phyloP scores from a whole-genome alignment of 2,888 invertebrate species.

The Pantelozetes paolii region DNA sequence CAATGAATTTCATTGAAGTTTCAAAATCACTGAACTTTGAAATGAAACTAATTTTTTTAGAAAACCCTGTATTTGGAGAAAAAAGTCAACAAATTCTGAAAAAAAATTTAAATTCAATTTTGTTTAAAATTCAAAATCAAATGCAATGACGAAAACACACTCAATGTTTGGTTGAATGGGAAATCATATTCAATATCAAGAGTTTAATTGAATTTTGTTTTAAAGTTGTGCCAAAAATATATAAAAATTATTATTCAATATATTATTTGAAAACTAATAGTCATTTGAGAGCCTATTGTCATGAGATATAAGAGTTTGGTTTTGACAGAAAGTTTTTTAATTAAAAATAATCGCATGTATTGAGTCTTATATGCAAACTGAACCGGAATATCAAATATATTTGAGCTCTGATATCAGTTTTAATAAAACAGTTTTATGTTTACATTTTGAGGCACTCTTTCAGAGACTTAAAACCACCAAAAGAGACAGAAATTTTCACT shows the following conservation, averaged over 20 bases:
- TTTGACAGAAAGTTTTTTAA: not conserved
- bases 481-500: not conserved
- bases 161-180: not conserved
- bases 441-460: not conserved
- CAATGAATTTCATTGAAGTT: constrained; percentile 4
- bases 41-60: constrained; percentile 1
- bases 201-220: constrained; percentile 13
- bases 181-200: constrained; percentile 18
- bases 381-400: not conserved
- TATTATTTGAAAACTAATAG: not conserved
- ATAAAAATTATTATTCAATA: not conserved
- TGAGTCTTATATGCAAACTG: not conserved
- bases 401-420: not conserved
- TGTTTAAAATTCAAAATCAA: not conserved
- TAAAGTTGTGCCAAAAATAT: not conserved
- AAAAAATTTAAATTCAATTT: not conserved
- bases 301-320: not conserved
- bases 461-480: not conserved
- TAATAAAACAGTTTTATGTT: not conserved
- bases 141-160: not conserved
- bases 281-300: not conserved
- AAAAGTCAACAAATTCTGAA: not conserved
- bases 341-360: not conserved
- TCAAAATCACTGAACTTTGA: not conserved
- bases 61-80: not conserved